Conservation (phyloP, 2,113 vertebrate genomes). For the Oriolus oriolus region DNA sequence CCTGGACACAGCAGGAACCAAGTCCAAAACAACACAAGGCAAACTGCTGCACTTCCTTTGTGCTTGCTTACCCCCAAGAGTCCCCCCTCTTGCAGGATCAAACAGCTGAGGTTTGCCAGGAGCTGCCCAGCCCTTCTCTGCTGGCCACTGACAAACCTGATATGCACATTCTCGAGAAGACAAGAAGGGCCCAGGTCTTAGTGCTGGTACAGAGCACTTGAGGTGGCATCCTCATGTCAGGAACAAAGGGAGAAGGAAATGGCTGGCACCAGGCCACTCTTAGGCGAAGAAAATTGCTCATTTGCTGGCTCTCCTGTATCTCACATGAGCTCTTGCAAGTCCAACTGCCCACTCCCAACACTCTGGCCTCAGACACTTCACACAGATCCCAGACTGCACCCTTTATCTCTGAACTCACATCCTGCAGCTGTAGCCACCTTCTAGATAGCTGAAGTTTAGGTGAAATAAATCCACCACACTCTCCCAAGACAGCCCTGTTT, state of each 20-base stretch:
- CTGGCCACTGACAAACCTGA: background rate
- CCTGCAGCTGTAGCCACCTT: background rate
- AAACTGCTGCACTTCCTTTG: background rate
- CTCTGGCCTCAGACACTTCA: background rate
- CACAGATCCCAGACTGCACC: background rate
- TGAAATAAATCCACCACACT: background rate
- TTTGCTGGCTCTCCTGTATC: background rate
- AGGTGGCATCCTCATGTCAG: background rate
- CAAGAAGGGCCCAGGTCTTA: background rate
- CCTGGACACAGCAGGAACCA: background rate
- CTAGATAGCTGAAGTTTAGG: background rate
- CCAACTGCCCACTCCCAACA: background rate
- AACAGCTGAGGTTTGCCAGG: background rate
- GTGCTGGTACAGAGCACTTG: background rate
- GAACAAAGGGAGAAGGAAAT: background rate
- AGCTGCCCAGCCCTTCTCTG: background rate
- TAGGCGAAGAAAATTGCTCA: background rate
- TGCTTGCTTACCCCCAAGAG: background rate
- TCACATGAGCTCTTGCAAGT: background rate
- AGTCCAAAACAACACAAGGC: background rate
- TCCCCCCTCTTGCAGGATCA: background rate
- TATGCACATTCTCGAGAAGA: background rate
- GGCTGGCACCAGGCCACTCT: background rate
- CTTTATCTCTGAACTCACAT: background rate
- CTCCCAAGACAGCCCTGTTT: background rate